Evolutionary conservation across 2,888 invertebrate genomes (phyloP).

Genomic region (Electrophaes corylata): DNA sequence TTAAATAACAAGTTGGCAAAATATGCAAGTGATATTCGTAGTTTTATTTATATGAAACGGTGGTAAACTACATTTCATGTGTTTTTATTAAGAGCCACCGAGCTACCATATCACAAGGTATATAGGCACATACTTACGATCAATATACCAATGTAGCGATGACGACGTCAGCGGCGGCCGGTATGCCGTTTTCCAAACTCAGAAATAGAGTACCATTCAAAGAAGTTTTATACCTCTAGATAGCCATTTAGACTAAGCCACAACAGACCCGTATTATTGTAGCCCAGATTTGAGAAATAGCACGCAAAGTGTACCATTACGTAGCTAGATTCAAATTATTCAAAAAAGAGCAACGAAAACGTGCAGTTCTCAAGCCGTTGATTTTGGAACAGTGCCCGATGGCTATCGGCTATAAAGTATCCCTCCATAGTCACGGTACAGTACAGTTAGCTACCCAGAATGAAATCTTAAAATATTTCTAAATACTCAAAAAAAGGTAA

Average conservation of each 20-base stretch:
- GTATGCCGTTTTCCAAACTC: too few species aligned
- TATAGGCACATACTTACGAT: too few species aligned
- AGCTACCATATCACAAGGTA: not conserved
- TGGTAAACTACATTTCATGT: conserved; percentile 1
- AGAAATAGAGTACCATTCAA: too few species aligned
- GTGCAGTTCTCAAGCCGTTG: conserved; percentile 37
- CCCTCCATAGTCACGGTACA: conserved; percentile 28
- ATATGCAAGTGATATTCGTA: conserved; percentile 55
- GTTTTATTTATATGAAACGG: conserved; percentile 52
- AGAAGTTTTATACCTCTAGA: too few species aligned
- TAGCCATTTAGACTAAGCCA: too few species aligned
- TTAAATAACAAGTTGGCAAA: conserved; percentile 59
- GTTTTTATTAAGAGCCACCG: not conserved
- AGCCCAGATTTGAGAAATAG: not conserved
- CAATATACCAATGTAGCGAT: too few species aligned
- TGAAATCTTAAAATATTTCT: not conserved
- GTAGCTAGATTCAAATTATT: conserved; percentile 26
- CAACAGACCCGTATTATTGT: too few species aligned
- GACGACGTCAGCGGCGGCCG: too few species aligned
- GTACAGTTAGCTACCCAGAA: not conserved
- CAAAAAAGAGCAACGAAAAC: conserved; percentile 31
- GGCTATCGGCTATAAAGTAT: conserved; percentile 46
- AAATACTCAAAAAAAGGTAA: too few species aligned
- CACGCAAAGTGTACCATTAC: conserved; percentile 4
- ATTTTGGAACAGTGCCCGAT: conserved; percentile 43